Evolutionary conservation across 2,888 invertebrate species (phyloP).

Genomic region (Chromoteleia sp.): DNA sequence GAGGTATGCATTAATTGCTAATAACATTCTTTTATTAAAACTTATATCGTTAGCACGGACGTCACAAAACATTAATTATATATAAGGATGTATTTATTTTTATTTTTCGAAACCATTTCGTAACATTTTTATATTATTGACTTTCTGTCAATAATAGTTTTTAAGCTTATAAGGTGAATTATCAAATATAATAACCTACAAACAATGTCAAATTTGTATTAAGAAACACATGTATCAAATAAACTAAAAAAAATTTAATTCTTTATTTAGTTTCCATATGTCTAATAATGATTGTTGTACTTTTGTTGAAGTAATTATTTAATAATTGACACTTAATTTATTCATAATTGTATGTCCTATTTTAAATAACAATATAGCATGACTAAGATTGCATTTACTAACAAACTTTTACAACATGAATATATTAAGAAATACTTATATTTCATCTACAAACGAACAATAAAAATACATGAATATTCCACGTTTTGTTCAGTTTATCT

Average conservation of each 20-base stretch:
- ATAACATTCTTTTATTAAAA: not conserved
- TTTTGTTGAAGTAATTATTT: too few relatives aligned
- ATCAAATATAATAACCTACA: not conserved
- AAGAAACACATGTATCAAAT: too few relatives aligned
- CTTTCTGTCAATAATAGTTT: slow-evolving; percentile 5
- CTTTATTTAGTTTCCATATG: not conserved
- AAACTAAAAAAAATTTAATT: not conserved
- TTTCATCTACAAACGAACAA: too few relatives aligned
- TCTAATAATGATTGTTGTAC: too few relatives aligned
- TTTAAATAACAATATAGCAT: too few relatives aligned
- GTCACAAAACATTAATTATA: not conserved
- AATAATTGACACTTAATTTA: too few relatives aligned
- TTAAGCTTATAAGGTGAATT: not conserved
- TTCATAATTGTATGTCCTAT: too few relatives aligned
- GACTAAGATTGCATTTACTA: too few relatives aligned
- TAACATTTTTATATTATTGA: slow-evolving; percentile 8
- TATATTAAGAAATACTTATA: too few relatives aligned
- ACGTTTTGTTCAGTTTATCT: too few relatives aligned
- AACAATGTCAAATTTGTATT: not conserved
- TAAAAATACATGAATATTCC: too few relatives aligned
- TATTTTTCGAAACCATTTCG: not conserved
- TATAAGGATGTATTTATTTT: not conserved
- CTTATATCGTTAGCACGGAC: not conserved
- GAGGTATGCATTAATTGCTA: not conserved
- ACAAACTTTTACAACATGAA: too few relatives aligned